Evolutionary conservation across 2,888 invertebrate genomes (phyloP), one percentile per base, ranked within the genome.

Genomic region (Pristionchus japonicus): DNA sequence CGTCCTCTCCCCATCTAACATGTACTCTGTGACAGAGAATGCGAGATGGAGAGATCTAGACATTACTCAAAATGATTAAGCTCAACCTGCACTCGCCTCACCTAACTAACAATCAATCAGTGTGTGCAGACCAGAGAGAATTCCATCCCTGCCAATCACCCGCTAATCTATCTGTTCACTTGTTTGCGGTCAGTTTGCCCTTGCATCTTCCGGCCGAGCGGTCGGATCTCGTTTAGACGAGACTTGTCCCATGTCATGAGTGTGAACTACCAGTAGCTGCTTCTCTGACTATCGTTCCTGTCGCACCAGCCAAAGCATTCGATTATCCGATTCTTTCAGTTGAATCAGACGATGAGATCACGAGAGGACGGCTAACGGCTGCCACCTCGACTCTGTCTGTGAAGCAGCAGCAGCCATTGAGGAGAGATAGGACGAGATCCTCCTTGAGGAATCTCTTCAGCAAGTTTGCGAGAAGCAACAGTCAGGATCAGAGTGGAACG

Each of bases 281-380:
- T 77, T 77, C 77, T 77, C 43, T 47, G 31, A 52, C 83, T 52
- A n/a, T 61, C 61, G 34, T 83, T 31, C 37, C 52, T 37, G 34
- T 40, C 52, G 47, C 34, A 2, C 3, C 20, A 49, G 49, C 70
- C 40, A 74, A 2, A 9, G 37, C 70, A 3, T 27, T 43, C 23
- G 1, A 17, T 31, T 20, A 57, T 57, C 37, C 7, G n/a, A 40
- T 57, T 4, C 83, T 92, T 93, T 85, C 89, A 93, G 94, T 92
- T 82, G 94, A 93, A 89, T 94, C 94, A 74, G 94, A 94, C 89
- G 94, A 94, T 84, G 94, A 94, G 82, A 89, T 93, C 37, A 90
- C 93, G 17, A 88, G 92, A 80, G 91, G 92, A n/a, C 89, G 88
- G 1, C 86, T 90, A 15, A 90, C 91, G 23, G 86, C 88, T 70